phyloP scores from a whole-genome alignment of 2,888 invertebrate genomes.

The Callosobruchus maculatus region DNA sequence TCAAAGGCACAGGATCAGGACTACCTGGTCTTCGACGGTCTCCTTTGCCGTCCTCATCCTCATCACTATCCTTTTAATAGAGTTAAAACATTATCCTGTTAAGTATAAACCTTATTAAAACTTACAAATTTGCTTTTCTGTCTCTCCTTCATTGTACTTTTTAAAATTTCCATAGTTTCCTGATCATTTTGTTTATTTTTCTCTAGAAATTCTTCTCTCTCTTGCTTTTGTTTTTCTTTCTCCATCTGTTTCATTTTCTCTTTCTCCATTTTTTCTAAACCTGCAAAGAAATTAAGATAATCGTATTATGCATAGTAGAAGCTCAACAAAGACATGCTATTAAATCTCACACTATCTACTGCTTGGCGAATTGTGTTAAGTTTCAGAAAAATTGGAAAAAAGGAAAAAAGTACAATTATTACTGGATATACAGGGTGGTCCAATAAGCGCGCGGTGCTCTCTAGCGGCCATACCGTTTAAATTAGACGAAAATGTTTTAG shows the following conservation, averaged over 20 bases:
- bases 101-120: slow-evolving; percentile 17
- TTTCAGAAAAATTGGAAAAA: too few species aligned
- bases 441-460: too few species aligned
- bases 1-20: slow-evolving; percentile 32
- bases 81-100: background rate
- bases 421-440: too few species aligned
- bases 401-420: too few species aligned
- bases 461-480: too few species aligned
- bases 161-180: slow-evolving; percentile 50
- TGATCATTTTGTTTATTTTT: slow-evolving; percentile 55
- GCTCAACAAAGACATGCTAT: too few species aligned
- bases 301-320: slow-evolving; percentile 2
- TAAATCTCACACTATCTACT: too few species aligned
- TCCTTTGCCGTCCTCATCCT: slow-evolving; percentile 51
- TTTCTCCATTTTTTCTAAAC: slow-evolving; percentile 95
- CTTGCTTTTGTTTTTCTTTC: slow-evolving; percentile 65
- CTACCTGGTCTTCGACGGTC: slow-evolving; percentile 38
- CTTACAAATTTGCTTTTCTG: slow-evolving; percentile 62
- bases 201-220: slow-evolving; percentile 58
- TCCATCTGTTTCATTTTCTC: slow-evolving; percentile 87
- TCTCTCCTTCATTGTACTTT: slow-evolving; percentile 45
- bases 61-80: slow-evolving; percentile 48
- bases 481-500: too few species aligned
- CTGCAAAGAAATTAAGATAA: slow-evolving; percentile 49
- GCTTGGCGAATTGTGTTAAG: too few species aligned